Evolutionary conservation across 2,888 invertebrate species (phyloP), one percentile per base, ranked within the genome.

Genomic region (Macrosiphum euphorbiae): DNA sequence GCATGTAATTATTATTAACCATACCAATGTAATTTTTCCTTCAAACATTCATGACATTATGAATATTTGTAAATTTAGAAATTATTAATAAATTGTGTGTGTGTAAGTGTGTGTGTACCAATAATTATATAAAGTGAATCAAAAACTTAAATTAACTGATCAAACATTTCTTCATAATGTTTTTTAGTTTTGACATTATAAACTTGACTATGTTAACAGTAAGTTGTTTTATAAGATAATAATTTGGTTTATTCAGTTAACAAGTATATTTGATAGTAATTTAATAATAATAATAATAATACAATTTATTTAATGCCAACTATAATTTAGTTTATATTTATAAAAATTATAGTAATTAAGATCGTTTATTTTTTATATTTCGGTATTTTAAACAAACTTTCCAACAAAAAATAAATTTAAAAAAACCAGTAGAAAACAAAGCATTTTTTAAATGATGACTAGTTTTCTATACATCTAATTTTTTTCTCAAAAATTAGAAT

Each of bases 181-280:
- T 55, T 44, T 85, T 44, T 88, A 3, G n/a, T n/a, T 47, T 16
- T 47, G 35, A 35, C 8, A 24, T 61, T 47, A 47, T 47, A 44
- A 5, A 55, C 55, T 41, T 55, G 16, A 47, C 44, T 44, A n/a
- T 24, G 20, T 44, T n/a, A n/a, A 67, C 26, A 52, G 28, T 20
- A 61, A 1, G 20, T 47, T 8, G n/a, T 89, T 58, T 78, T 20
- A 78, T 44, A 41, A n/a, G 89, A 58, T 89, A 89, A 89, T 26
- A 28, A 61, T 89, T 90, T 41, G 28, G 52, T 91, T 52, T 91
- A 91, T 55, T 85, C 41, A 91, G 52, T 84, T 41, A 41, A 84
- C 52, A 41, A 52, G 84, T 52, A 90, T 52, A 84, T 44, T 91
- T 44, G 44, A 44, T 52, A 1, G 20, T 20, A 55, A 55, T 55